Evolutionary conservation across 2,888 invertebrate genomes (phyloP).

Genomic region (Antheraea assamensis): DNA sequence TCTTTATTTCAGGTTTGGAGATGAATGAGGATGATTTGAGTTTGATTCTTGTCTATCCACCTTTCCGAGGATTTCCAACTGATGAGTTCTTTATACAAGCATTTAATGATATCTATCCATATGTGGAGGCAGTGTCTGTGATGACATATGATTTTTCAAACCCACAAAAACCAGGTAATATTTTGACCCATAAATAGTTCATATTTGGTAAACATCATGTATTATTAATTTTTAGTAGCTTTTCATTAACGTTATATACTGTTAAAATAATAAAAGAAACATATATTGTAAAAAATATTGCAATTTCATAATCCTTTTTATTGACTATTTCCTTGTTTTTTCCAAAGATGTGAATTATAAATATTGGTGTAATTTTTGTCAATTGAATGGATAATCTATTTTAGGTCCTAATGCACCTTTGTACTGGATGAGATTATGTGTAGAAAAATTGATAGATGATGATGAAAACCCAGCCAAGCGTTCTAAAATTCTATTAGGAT

Average conservation of each 20-base stretch:
- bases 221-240: neutral
- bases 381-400: conserved; percentile 28
- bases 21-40: conserved; percentile 82
- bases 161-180: conserved; percentile 87
- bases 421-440: conserved; percentile 89
- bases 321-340: too few species aligned
- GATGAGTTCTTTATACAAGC: conserved; percentile 88
- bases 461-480: conserved; percentile 82
- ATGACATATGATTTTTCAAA: conserved; percentile 98
- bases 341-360: too few species aligned
- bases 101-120: conserved; percentile 88
- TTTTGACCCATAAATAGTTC: neutral
- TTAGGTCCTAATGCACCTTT: conserved; percentile 94
- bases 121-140: conserved; percentile 93
- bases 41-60: conserved; percentile 91
- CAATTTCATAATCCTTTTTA: neutral
- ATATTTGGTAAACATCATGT: neutral
- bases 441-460: conserved; percentile 87
- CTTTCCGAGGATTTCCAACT: conserved; percentile 84
- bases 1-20: conserved; percentile 72
- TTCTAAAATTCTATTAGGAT: conserved; percentile 91
- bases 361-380: neutral
- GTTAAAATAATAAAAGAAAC: neutral
- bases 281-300: too few species aligned
- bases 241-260: too few species aligned